These are phyloP conservation scores for Heliothis virescens DNA, from an alignment of 1,140 invertebrate genomes.

Conservation along the genomic window DNA sequence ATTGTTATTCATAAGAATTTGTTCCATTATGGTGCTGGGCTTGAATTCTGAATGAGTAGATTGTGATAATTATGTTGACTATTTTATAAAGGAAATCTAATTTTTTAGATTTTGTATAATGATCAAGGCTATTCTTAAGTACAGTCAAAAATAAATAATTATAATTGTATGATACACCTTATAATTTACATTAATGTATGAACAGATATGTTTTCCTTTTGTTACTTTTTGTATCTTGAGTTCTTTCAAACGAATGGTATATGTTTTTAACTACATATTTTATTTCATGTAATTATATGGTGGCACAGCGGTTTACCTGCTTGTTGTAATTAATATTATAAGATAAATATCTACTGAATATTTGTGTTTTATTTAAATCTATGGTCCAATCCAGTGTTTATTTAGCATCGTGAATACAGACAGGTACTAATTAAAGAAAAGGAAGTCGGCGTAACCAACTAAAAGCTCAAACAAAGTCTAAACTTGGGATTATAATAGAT, in stretches of 20 bases:
- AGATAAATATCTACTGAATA: too few species aligned
- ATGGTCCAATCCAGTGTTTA: too few species aligned
- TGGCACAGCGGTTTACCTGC: neutral
- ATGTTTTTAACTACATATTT: neutral
- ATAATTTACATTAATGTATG: neutral
- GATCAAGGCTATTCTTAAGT: neutral
- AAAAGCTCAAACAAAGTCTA: too few species aligned
- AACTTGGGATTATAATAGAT: too few species aligned
- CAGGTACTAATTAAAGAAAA: too few species aligned
- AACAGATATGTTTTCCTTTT: neutral
- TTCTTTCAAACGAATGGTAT: slow-evolving; percentile 32
- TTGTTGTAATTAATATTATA: too few species aligned
- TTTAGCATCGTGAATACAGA: too few species aligned
- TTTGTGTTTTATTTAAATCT: too few species aligned
- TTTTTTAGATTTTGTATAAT: neutral
- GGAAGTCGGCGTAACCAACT: too few species aligned
- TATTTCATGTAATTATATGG: neutral
- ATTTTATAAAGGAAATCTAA: neutral
- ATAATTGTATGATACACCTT: neutral
- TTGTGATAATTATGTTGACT: slow-evolving; percentile 32
- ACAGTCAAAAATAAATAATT: neutral
- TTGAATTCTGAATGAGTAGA: neutral
- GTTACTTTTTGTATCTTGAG: neutral
- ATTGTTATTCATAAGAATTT: slow-evolving; percentile 27
- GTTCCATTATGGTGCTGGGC: slow-evolving; percentile 34